Base-by-base conservation (phyloP, 2,888 invertebrate species). In the Vesta saturnalis region DNA sequence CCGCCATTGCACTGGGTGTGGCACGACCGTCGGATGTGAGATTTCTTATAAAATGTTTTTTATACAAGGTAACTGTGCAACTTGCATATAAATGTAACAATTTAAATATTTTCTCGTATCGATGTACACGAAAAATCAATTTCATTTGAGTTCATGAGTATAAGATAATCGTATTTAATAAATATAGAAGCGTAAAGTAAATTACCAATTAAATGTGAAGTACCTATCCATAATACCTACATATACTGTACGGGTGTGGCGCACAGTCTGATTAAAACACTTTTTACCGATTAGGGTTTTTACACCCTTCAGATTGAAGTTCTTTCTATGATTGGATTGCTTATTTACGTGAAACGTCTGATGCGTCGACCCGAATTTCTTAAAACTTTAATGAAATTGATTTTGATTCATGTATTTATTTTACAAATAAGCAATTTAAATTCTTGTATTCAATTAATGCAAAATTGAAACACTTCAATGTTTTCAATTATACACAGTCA, bases 291-390 rank as follows among this genome's bases (percentile, higher is more conserved):
- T 76, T 75, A 74, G 72, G 66, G 75, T 73, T 67, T 74, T 75
- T 74, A 71, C 72, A 63, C 68, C 74, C 74, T 76, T 72, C 70
- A 72, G 72, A 73, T 74, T 71, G 68, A 70, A 75, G 74, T 72
- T 67, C 75, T 71, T 73, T 73, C 72, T 59, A 71, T 76, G 76
- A 76, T 77, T 77, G 76, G 77, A 78, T 76, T 77, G 76, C 74
- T 74, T 73, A 67, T 74, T 75, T 73, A 72, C 74, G 72, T 72
- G 72, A 66, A 74, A 69, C 62, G 63, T 49, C 47, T 56, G 60
- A 64, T 68, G 55, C 56, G 21, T 21, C 19, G 56, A 55, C 46
- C 30, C 56, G 68, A 68, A 64, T 68, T 68, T 68, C 64, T 21
- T 57, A 68, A 52, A 60, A 68, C 49, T 64, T 68, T 64, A 60